phyloP scores from a whole-genome alignment of 1,140 invertebrate species.

The Phocides pigmalion region DNA sequence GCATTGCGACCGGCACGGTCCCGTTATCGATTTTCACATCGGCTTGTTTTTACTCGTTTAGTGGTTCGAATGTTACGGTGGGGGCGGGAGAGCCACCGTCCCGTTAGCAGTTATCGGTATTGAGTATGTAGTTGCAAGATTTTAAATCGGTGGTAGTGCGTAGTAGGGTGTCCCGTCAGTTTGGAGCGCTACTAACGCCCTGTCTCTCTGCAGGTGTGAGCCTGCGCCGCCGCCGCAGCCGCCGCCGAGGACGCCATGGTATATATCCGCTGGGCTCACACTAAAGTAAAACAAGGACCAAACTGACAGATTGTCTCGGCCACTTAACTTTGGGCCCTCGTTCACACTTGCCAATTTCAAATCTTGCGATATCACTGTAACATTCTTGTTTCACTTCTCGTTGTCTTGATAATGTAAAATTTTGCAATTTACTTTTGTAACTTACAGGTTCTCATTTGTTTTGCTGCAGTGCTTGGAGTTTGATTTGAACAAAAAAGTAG shows the following conservation, averaged over 20 bases:
- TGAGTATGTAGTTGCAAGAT: slow-evolving; percentile 70
- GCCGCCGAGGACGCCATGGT: slow-evolving; percentile 85
- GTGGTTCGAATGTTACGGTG: slow-evolving; percentile 67
- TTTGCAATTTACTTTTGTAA: slow-evolving; percentile 82
- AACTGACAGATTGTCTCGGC: slow-evolving; percentile 82
- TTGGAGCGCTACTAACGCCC: slow-evolving; percentile 83
- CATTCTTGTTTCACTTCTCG: slow-evolving; percentile 74
- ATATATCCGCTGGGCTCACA: slow-evolving; percentile 87
- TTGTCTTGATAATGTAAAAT: slow-evolving; percentile 72
- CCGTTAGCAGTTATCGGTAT: slow-evolving; percentile 40
- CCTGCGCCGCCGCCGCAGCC: slow-evolving; percentile 80
- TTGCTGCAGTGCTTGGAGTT: slow-evolving; percentile 85
- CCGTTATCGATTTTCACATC: slow-evolving; percentile 75
- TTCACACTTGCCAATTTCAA: slow-evolving; percentile 81
- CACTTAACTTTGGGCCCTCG: slow-evolving; percentile 84
- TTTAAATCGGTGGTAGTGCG: slow-evolving; percentile 77
- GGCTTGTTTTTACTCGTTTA: slow-evolving; percentile 47
- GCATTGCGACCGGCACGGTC: slow-evolving; percentile 67
- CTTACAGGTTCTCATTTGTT: slow-evolving; percentile 84
- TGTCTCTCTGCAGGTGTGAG: slow-evolving; percentile 85
- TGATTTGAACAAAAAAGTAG: slow-evolving; percentile 82
- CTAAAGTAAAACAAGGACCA: slow-evolving; percentile 83
- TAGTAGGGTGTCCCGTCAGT: slow-evolving; percentile 63
- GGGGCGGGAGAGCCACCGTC: slow-evolving; percentile 50
- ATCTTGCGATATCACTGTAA: slow-evolving; percentile 83